Evolutionary conservation across 2,888 invertebrate genomes (phyloP), one percentile per base, ranked within the genome.

Genomic region (Campoplex capitator): DNA sequence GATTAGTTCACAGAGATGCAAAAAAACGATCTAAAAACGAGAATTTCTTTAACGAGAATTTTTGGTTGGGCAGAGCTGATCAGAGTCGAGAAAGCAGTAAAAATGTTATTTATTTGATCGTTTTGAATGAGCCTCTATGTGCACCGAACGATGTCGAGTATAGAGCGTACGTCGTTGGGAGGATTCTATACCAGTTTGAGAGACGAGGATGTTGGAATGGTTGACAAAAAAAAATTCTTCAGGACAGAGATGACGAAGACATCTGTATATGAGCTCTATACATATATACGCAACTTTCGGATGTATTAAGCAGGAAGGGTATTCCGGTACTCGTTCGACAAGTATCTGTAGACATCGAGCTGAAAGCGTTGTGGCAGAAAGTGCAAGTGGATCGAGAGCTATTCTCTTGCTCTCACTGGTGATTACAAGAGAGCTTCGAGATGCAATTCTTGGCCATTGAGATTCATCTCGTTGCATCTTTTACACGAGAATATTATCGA

Each of bases 341-440:
- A 65, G 65, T 83, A 62, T 77, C 77, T 83, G 67, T 78, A 68
- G 56, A 38, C 56, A 74, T 74, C 67, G 82, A 51, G 13, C 82
- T 38, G 73, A 73, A 70, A 73, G 71, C 23, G 23, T 71, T 79
- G 42, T 80, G 70, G 79, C 79, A 68, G 83, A 86, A 86, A 86
- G 86, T 86, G 86, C 86, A 86, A 86, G 86, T 86, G 79, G 76
- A 83, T 86, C 77, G 82, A 62, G 68, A 38, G 48, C 32, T 23
- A 58, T 70, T 51, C 11, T 3, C 71, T n/a, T 4, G 23, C 65
- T 75, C 71, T 62, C 54, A 16, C 48, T 48, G 45, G 71, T 48
- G 45, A 58, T 56, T 38, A 38, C 78, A 45, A 58, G 70, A 58
- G 70, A 62, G 32, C 32, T 58, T 8, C 51, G 32, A 71, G 68